Evolutionary conservation across 2,888 invertebrate species (phyloP), one percentile per base, ranked within the genome.

Genomic region (Marronus borbonicus): DNA sequence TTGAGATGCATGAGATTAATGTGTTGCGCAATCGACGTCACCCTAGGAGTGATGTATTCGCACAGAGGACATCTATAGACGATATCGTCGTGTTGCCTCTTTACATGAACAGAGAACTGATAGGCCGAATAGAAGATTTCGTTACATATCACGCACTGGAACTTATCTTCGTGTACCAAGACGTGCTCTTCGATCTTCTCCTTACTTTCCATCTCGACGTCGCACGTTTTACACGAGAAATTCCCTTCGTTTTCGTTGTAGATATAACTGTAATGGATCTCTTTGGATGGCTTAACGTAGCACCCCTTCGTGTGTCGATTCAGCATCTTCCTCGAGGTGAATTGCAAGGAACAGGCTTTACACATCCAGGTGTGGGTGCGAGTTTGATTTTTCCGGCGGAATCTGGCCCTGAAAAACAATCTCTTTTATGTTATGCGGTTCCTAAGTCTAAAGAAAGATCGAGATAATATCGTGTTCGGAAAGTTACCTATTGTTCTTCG

Each of bases 321-420:
- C 90, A 90, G 72, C 89, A 89, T 50, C 89, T 86, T n/a, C 90
- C 90, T 90, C 0, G 90, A 90, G 0, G 89, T 89, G 79, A 90
- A 90, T 0, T 90, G 90, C 0, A 85, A 88, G 0, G 89, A 89
- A 81, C 90, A 90, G 82, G 89, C 89, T 39, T 89, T 88, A 76
- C 90, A 90, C 70, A 89, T 89, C 74, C 90, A 90, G 52, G 55
- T 28, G 12, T 10, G 60, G 24, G 44, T 39, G 28, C 60, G 60
- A 44, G 24, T 44, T 74, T 74, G 39, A 12, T 74, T 74, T 70
- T 76, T 76, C 8, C 76, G 31, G n/a, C 75, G 62, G 10, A 12
- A 12, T 28, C 58, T 10, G 39, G 20, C 28, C 72, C 72, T 74
- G 72, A 31, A 74, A 74, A 60, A 74, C 12, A 28, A 10, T 20